Evolutionary conservation across 2,888 invertebrate genomes (phyloP), one percentile per base, ranked within the genome.

Genomic region (Abrostola tripartita): DNA sequence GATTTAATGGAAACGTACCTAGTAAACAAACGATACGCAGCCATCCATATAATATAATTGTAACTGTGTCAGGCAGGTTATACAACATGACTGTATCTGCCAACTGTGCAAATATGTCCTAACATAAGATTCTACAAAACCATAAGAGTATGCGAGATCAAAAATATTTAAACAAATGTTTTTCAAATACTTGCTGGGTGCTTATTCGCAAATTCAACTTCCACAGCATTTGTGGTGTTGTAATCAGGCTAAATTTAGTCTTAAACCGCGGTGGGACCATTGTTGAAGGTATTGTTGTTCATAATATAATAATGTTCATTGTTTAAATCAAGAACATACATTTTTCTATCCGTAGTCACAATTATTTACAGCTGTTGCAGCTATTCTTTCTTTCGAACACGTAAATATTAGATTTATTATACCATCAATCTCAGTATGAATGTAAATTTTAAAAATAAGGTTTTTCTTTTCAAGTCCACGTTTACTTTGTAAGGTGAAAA

Each of bases 1-100:
- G 57, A 61, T 51, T 65, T 52, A 57, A 47, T 52, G 65, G 52
- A 63, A 47, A 58, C 58, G 53, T 60, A 53, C 63, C 49, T 42
- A 37, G 51, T 44, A 44, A 51, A 44, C 56, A 66, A 68, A 63
- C 36, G 69, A 59, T 62, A 60, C 61, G 61, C 61, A 65, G 58
- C 68, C 71, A 81, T 81, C 70, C 41, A 42, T 58, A 54, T 49
- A 24, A 60, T 57, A 37, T 73, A 76, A 74, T 71, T 76, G 73
- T 52, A 85, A 87, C 79, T 86, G 83, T 88, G 84, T 90, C 89
- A 89, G 81, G 83, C 82, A 83, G 90, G 90, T 88, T 87, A 86
- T 89, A 89, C 81, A 82, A 58, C 71, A 81, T n/a, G n/a, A n/a
- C n/a, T n/a, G n/a, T 83, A 86, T 83, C 88, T 82, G 75, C 67